Evolutionary conservation across 1,140 invertebrate genomes (phyloP).

Genomic region (Bombyx mori): DNA sequence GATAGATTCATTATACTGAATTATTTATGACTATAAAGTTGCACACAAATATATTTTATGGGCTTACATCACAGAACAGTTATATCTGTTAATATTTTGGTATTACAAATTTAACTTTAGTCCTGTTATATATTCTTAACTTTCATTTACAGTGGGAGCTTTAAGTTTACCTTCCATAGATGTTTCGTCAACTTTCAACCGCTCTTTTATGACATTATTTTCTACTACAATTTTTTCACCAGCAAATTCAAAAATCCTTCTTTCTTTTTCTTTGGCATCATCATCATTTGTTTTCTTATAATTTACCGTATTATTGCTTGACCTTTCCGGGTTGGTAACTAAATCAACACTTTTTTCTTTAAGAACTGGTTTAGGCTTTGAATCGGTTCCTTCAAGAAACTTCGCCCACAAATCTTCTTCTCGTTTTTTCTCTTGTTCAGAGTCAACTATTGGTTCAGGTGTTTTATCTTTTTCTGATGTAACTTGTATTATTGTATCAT

Average conservation of each 20-base stretch:
- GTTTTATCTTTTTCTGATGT: constrained; percentile 31
- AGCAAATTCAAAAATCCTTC: constrained; percentile 62
- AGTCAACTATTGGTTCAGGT: constrained; percentile 31
- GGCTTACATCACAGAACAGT: too few species aligned
- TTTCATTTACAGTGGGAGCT: background rate
- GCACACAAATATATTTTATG: too few species aligned
- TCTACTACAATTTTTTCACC: constrained; percentile 65
- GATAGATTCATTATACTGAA: too few species aligned
- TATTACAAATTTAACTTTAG: background rate
- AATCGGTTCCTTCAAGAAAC: constrained; percentile 80
- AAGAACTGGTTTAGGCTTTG: constrained; percentile 50
- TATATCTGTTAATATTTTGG: background rate
- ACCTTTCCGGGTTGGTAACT: constrained; percentile 9
- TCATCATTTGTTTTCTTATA: constrained; percentile 22
- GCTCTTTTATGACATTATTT: constrained; percentile 62
- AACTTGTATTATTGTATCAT: constrained; percentile 24
- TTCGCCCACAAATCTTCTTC: constrained; percentile 82
- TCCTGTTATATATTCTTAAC: too few species aligned
- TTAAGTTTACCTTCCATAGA: constrained; percentile 30
- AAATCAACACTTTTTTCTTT: constrained; percentile 5
- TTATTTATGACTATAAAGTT: too few species aligned
- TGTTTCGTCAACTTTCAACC: constrained; percentile 41
- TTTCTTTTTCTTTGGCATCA: constrained; percentile 42
- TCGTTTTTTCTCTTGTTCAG: constrained; percentile 77
- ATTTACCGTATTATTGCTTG: constrained; percentile 8